phyloP scores from a whole-genome alignment of 2,113 vertebrate species.

The Machaerirhynchus nigripectus region DNA sequence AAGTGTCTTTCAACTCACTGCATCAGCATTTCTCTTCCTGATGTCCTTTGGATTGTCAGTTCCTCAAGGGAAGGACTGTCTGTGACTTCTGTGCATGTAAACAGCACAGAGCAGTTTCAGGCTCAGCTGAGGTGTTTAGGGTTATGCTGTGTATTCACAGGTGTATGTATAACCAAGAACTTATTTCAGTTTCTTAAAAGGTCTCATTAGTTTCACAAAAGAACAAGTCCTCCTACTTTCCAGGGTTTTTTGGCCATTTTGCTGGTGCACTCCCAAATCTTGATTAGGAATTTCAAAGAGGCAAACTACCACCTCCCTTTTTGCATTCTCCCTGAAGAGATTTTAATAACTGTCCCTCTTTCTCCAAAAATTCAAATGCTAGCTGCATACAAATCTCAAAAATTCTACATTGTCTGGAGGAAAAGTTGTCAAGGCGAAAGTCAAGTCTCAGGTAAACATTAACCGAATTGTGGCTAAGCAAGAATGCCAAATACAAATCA shows the following conservation, averaged over 20 bases:
- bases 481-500: background rate
- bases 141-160: background rate
- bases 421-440: background rate
- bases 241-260: background rate
- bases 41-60: background rate
- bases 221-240: background rate
- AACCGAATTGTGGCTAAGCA: background rate
- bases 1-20: background rate
- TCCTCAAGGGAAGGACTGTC: background rate
- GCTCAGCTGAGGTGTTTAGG: background rate
- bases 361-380: background rate
- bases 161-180: background rate
- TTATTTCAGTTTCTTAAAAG: background rate
- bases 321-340: background rate
- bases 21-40: background rate
- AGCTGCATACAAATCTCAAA: background rate
- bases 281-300: background rate
- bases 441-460: background rate
- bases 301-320: background rate
- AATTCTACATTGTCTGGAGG: background rate
- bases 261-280: background rate
- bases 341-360: background rate
- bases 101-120: background rate
- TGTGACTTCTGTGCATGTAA: background rate
- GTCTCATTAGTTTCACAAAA: background rate